Conservation (phyloP, 1,140 invertebrate genomes). For the Helicoverpa armigera region DNA sequence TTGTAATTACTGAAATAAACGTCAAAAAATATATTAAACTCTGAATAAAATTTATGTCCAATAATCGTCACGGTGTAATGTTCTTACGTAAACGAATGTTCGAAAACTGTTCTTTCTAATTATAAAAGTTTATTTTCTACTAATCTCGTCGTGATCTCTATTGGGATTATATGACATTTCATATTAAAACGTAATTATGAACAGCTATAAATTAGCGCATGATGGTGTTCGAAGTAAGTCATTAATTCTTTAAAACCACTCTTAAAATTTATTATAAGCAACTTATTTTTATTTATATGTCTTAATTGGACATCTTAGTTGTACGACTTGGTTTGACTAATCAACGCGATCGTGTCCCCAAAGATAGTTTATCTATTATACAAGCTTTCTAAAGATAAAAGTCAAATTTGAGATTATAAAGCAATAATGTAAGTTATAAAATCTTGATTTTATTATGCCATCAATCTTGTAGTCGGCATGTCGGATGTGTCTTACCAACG, state of each 20-base stretch:
- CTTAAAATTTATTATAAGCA: conserved; percentile 47
- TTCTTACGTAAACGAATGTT: conserved; percentile 14
- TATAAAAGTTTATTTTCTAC: conserved; percentile 43
- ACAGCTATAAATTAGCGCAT: conserved; percentile 45
- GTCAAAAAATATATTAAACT: conserved; percentile 38
- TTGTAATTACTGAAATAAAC: conserved; percentile 40
- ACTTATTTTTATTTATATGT: conserved; percentile 51
- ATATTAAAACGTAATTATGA: conserved; percentile 47
- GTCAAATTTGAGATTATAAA: conserved; percentile 80
- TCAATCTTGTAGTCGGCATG: conserved; percentile 78
- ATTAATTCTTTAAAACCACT: conserved; percentile 49
- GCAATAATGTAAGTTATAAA: conserved; percentile 80
- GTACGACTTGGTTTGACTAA: conserved; percentile 59
- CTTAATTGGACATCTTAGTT: conserved; percentile 46
- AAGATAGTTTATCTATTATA: conserved; percentile 78
- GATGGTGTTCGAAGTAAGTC: conserved; percentile 48
- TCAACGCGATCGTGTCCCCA: conserved; percentile 76
- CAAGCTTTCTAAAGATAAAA: conserved; percentile 80
- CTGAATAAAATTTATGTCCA: conserved; percentile 27
- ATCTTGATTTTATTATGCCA: conserved; percentile 80
- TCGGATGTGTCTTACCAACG: conserved; percentile 53
- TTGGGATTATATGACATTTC: conserved; percentile 49
- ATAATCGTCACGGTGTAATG: conserved; percentile 43
- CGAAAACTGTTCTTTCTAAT: conserved; percentile 35
- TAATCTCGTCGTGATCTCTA: conserved; percentile 48